Conservation (phyloP, 2,113 vertebrate genomes). For the Strix aluco region DNA sequence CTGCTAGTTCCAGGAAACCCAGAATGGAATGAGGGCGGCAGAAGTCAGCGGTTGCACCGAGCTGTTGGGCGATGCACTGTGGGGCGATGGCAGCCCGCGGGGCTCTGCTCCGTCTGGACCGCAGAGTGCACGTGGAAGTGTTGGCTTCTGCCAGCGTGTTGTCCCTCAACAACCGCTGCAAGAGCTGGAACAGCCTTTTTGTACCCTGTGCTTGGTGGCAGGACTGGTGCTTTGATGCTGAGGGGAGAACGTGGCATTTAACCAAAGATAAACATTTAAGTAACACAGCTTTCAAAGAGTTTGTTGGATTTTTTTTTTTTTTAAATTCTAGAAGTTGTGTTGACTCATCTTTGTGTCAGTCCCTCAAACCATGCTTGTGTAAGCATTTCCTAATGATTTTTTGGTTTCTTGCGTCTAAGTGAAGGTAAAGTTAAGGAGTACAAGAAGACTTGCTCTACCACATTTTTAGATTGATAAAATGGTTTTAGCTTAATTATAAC, state of each 20-base stretch:
- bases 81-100: neutral
- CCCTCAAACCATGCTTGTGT: neutral
- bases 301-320: neutral
- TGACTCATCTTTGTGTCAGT: neutral
- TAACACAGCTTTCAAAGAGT: neutral
- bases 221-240: neutral
- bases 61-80: accelerated
- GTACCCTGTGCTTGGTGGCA: accelerated
- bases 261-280: no score
- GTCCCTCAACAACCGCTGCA: no score
- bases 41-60: accelerated
- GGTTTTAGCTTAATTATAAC: neutral
- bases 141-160: neutral
- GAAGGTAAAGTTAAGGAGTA: neutral
- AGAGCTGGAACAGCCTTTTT: neutral
- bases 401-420: neutral
- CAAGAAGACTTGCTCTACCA: no score
- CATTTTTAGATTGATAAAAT: neutral
- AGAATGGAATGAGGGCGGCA: neutral
- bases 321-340: neutral
- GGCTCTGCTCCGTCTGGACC: neutral
- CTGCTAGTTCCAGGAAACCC: neutral
- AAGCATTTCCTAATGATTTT: neutral
- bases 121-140: accelerated
- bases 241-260: neutral